A percentile compares a stretch with the other conserved stretches of the same genome.
Conservation (phyloP, 2,113 vertebrate genomes). For the Dinomys branickii region DNA sequence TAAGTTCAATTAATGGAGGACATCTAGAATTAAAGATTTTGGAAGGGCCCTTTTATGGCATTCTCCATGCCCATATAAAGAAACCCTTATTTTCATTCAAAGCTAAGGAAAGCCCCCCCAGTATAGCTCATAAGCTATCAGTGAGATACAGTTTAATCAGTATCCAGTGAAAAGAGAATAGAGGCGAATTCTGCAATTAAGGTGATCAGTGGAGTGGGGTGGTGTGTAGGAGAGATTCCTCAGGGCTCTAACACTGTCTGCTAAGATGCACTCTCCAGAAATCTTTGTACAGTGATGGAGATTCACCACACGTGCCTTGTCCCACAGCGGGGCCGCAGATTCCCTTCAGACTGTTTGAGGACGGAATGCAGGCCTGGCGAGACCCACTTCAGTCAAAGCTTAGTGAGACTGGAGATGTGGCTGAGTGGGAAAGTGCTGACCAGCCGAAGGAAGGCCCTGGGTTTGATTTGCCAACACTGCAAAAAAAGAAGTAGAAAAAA, state of each 20-base stretch:
- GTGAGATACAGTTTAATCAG: background rate
- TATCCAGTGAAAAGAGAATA: background rate
- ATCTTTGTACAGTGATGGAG: background rate
- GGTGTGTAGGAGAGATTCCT: background rate
- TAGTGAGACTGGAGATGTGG: background rate
- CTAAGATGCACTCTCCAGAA: background rate
- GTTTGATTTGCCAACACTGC: background rate
- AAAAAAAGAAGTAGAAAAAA: background rate
- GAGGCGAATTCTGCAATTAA: background rate
- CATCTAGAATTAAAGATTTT: conserved; percentile 5
- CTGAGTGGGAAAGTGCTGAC: background rate
- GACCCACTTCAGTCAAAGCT: background rate
- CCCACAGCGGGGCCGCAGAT: background rate
- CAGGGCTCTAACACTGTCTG: background rate
- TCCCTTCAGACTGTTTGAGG: background rate
- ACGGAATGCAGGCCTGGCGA: background rate
- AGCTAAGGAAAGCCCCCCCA: background rate
- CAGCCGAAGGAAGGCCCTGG: background rate
- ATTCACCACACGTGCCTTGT: background rate
- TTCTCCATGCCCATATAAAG: background rate
- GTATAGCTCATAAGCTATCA: background rate
- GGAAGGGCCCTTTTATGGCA: background rate
- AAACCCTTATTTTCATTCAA: background rate
- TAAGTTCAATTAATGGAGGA: background rate
- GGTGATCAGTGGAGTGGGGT: background rate